Base-by-base conservation (phyloP, 1,140 invertebrate species). In the Linepithema humile region DNA sequence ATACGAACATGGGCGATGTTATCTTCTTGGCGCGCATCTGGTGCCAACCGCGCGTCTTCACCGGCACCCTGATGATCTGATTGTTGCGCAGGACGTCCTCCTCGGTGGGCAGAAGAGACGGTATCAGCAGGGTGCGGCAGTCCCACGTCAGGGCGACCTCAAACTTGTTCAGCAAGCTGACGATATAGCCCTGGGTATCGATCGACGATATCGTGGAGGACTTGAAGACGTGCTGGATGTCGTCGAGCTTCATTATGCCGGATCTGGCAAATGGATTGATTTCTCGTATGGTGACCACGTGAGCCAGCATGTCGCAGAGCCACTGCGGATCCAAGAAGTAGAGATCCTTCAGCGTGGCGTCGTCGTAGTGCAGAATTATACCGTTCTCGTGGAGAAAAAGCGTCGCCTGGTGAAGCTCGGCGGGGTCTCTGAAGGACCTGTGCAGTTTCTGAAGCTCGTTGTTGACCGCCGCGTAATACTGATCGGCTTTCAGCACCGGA, bases 111-210 rank as follows among this genome's bases (percentile, higher is more conserved):
- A 99, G 93, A 32, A 99, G 94, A 0, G 98, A 98, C 0, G 99
- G 98, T 88, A 99, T 98, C 1, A 99, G 94, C 17, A 99, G 93
- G 17, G 98, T 97, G 5, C 98, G 93, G 29, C 97, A 97, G 92
- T 99, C 98, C 98, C 98, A 99, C n/a, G 98, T 98, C 15, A 99
- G 94, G 0, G 99, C 99, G 35, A 99, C 97, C 94, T 99, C 99
- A 94, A 99, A 99, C 95, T 99, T 99, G 93, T 98, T 98, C 45
- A 99, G 94, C 10, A 99, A 94, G 91, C 96, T 98, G 2, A 99
- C 96, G 50, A 98, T 97, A 87, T 99, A 98, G n/a, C 96, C 96
- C 88, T 96, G 95, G 1, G 96, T 96, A 86, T 97, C 96, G 3
- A 95, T 93, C 0, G 96, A 95, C 89, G 91, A 96, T 94, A 92